phyloP scores from a whole-genome alignment of 2,113 vertebrate species.

The Willisornis vidua region DNA sequence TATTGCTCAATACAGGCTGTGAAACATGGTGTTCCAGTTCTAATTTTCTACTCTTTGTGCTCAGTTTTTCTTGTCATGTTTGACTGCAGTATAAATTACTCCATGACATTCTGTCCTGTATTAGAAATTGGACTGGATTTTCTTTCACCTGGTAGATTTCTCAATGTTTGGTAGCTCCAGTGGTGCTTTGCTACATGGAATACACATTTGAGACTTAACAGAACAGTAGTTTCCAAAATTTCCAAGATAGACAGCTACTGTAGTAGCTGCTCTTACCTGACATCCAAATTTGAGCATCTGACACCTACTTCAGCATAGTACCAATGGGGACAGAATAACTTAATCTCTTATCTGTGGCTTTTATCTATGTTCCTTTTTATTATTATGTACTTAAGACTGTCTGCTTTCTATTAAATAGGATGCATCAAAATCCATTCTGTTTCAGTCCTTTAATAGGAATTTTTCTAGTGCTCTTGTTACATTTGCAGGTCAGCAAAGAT shows the following conservation, averaged over 20 bases:
- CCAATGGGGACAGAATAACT: neutral
- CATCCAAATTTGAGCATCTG: neutral
- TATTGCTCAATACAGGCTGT: neutral
- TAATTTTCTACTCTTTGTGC: neutral
- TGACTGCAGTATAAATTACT: neutral
- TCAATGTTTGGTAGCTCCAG: neutral
- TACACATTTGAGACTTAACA: neutral
- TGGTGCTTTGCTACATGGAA: neutral
- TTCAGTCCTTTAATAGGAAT: neutral
- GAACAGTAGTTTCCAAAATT: neutral
- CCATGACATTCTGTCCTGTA: neutral
- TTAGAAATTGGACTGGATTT: neutral
- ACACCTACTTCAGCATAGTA: neutral
- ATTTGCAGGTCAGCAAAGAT: neutral
- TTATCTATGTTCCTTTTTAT: neutral
- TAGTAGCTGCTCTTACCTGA: neutral
- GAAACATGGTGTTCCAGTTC: neutral
- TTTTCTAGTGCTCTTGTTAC: neutral
- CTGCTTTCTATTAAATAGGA: neutral
- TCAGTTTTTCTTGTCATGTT: neutral
- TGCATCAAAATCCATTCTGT: neutral
- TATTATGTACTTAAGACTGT: neutral
- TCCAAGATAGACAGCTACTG: neutral
- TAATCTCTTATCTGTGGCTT: neutral
- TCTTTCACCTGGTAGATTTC: neutral